phyloP scores from a whole-genome alignment of 64 coral and sea anemone genomes.

The Actinia tenebrosa region DNA sequence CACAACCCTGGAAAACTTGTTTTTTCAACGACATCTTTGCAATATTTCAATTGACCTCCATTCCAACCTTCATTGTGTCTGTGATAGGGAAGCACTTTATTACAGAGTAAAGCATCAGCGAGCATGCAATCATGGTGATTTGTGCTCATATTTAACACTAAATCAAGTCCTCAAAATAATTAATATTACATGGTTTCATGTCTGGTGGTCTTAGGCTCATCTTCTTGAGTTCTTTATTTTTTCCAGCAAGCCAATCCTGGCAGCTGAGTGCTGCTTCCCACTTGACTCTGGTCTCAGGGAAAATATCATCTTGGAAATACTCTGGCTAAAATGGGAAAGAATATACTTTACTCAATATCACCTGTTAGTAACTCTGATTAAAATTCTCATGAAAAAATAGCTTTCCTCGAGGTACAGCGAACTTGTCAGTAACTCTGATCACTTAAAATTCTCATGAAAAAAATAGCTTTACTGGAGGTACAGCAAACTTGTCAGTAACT shows the following conservation, averaged over 20 bases:
- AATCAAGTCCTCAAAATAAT: background rate
- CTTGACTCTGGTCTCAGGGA: conserved; percentile 69
- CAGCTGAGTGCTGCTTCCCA: conserved; percentile 77
- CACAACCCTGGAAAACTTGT: too few species aligned
- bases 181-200: conserved; percentile 82
- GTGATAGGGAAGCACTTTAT: too few species aligned
- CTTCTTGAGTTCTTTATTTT: conserved; percentile 69
- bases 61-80: too few species aligned
- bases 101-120: too few species aligned
- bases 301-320: conserved; percentile 99
- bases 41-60: too few species aligned
- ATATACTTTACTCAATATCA: background rate
- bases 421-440: background rate
- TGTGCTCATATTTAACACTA: background rate
- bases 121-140: too few species aligned
- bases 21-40: too few species aligned
- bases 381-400: background rate
- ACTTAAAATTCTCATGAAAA: too few species aligned
- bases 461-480: conserved; percentile 84
- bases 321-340: conserved; percentile 58
- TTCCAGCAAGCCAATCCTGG: conserved; percentile 74
- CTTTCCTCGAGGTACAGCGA: conserved; percentile 88
- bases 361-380: too few species aligned
- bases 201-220: conserved; percentile 65
- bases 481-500: conserved; percentile 8